Conservation (phyloP, 2,797 vertebrate genomes). For the Spatula versicolor region DNA sequence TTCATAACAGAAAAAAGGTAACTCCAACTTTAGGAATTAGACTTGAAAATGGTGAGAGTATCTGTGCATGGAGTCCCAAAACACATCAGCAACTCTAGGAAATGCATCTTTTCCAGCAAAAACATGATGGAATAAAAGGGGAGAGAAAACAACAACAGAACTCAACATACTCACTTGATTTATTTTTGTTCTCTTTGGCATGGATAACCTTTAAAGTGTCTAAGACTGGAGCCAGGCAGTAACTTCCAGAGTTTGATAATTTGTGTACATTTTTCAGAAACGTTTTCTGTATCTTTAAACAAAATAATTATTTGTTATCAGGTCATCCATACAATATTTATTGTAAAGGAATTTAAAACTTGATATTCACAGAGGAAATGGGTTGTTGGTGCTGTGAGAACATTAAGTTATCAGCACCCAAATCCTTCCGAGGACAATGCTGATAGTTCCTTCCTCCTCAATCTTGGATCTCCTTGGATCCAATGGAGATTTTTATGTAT, state of each 20-base stretch:
- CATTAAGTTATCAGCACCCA: fast-evolving
- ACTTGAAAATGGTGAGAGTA: neutral
- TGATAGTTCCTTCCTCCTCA: neutral
- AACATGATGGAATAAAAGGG: neutral
- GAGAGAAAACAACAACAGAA: neutral
- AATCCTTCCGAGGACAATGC: neutral
- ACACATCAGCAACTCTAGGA: neutral
- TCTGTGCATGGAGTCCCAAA: neutral
- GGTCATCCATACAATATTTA: neutral
- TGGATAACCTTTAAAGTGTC: neutral
- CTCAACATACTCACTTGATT: neutral
- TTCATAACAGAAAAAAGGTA: neutral
- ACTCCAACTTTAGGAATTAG: neutral
- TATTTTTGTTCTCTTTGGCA: neutral
- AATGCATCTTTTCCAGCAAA: neutral
- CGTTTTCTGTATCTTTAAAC: neutral
- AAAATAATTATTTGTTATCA: neutral
- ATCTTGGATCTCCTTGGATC: neutral
- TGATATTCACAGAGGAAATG: neutral
- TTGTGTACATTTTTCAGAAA: neutral
- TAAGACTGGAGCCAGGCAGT: neutral
- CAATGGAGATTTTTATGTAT: neutral
- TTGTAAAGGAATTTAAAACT: neutral
- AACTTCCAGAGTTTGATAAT: neutral
- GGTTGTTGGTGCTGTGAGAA: neutral